Base-by-base conservation (phyloP, 2,888 invertebrate genomes). In the Neoscelio sp. region DNA sequence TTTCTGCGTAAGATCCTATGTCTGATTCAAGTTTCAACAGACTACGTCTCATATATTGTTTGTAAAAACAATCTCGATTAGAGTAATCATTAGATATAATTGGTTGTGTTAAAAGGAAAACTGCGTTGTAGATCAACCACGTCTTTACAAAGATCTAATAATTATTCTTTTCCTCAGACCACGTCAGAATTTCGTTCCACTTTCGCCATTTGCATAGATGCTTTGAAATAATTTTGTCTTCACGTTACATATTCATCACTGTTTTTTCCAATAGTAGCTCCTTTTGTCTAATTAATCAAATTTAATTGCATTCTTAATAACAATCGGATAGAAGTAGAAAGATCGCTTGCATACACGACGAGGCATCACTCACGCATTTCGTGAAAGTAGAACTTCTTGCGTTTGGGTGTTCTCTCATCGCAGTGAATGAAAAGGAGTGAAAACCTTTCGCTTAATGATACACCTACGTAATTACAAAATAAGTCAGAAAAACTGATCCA, bases 271-370 rank as follows among this genome's bases (percentile, higher is more conserved):
- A n/a, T n/a, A n/a, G n/a, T n/a, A n/a, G n/a, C 42, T 13, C n/a
- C 12, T 40, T 30, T 56, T 48, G n/a, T 18, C 44, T 38, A 48
- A 74, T 74, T 58, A 74, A 56, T 65, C 42, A 38, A 18, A 73
- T 42, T 42, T 71, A 60, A 71, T 73, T 38, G 46, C 56, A 18
- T 33, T 33, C 18, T 15, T 56, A 28, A 20, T 15, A 70, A 56
- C 42, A 44, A 62, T 46, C 6, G 56, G 48, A 64, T 35, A 20
- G 7, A 10, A 35, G 2, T 30, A 54, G 58, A 74, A 65, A 50
- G 38, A 38, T 40, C 54, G 40, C 46, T 12, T 12, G 28, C 33
- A 26, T 10, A 12, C 30, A 40, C n/a, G 18, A 3, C 2, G 20
- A 28, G 17, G 17, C 26, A 64, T 64, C 52, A 35, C 23, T 54